Base-by-base conservation (phyloP, 1,140 invertebrate species). In the Zaprionus taronus region DNA sequence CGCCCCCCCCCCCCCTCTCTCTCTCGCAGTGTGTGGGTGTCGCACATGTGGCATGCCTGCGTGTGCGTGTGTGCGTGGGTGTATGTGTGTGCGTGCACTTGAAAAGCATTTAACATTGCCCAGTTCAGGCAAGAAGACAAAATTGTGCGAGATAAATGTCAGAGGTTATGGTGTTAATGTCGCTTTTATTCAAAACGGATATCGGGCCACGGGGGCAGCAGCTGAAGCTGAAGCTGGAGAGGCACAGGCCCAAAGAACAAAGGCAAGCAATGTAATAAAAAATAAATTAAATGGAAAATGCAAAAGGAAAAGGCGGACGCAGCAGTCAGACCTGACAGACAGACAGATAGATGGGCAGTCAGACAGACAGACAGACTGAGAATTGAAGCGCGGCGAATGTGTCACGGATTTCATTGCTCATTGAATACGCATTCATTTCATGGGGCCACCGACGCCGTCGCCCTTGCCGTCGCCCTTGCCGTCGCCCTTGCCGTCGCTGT, bases 281-380 rank as follows among this genome's bases (percentile, higher is more conserved):
- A 89, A 89, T 89, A 89, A 89, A 89, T 89, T 89, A 89, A 89
- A 89, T 90, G 84, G 84, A 87, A 89, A 89, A 89, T 89, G 85
- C 79, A 80, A 78, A 66, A 64, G 73, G 68, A 74, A 55, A 70
- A 69, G 51, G 17, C 70, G 44, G 64, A 58, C 41, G 36, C 41
- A 17, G 41, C 75, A 72, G 22, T 41, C 60, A 71, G 22, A 53
- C 41, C 58, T 24, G 53, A 55, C 53, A 49, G 61, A 68, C 61
- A 17, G 34, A 15, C 55, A 49, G 9, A 53, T 11, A 51, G 47
- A 47, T 53, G 41, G n/a, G 17, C 22, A 34, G 4, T 17, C 4
- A 38, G 44, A 51, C 26, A 41, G 20, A 4, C 9, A 49, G 47
- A 49, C 47, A 12, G 47, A 49, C n/a, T n/a, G 60, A 62, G 65